Evolutionary conservation across 1,140 invertebrate species (phyloP).

Genomic region (Cydia amplana): DNA sequence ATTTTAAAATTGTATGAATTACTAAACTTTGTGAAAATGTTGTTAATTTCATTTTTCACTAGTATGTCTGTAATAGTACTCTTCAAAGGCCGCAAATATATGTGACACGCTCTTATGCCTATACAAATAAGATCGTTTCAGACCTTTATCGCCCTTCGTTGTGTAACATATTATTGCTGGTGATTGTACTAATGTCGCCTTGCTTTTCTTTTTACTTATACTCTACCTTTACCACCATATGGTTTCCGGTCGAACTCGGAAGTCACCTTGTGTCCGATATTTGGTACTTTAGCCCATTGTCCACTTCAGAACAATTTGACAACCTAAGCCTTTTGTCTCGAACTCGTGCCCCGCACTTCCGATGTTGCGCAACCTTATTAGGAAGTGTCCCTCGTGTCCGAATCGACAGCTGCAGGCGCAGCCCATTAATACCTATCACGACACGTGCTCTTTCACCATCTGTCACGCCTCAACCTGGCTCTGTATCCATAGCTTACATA

Average conservation of each 20-base stretch:
- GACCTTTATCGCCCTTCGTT: too few species aligned
- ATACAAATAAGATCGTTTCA: too few species aligned
- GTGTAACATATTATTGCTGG: too few species aligned
- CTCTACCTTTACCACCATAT: neutral
- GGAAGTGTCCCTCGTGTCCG: constrained; percentile 17
- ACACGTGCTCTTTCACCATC: constrained; percentile 30
- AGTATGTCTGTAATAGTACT: too few species aligned
- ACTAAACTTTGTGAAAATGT: neutral
- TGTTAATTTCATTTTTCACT: too few species aligned
- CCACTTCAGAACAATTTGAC: constrained; percentile 2
- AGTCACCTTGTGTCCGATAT: constrained; percentile 2
- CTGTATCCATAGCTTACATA: neutral
- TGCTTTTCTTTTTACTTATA: neutral
- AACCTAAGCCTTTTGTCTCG: constrained; percentile 8
- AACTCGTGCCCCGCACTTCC: constrained; percentile 1
- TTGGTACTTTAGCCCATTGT: neutral
- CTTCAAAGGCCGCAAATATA: too few species aligned
- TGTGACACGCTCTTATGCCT: too few species aligned
- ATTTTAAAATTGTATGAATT: too few species aligned
- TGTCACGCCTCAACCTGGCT: neutral
- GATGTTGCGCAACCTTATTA: constrained; percentile 21
- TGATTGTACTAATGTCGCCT: neutral
- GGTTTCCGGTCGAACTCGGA: neutral
- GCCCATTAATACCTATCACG: constrained; percentile 26
- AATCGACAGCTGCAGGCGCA: constrained; percentile 4